Evolutionary conservation across 1,140 invertebrate species (phyloP).

Genomic region (Araneus ventricosus): DNA sequence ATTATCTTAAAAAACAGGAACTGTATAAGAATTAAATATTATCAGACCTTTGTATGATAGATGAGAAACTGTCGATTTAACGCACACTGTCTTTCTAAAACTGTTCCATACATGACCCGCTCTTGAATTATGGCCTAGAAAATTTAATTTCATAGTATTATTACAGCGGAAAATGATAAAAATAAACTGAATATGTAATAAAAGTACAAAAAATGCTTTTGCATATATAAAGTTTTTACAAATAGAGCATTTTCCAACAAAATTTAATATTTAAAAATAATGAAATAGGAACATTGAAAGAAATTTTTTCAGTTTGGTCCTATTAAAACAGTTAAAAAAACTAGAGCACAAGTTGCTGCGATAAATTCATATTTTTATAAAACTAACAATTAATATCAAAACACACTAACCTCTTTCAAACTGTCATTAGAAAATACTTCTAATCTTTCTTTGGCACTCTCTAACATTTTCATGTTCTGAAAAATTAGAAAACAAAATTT

Average conservation of each 20-base stretch:
- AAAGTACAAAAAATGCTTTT: neutral
- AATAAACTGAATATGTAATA: too few relatives aligned
- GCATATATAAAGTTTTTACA: neutral
- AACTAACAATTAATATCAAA: too few relatives aligned
- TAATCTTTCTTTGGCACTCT: conserved; percentile 72
- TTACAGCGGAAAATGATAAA: too few relatives aligned
- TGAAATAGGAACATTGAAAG: too few relatives aligned
- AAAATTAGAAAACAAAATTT: conserved; percentile 40
- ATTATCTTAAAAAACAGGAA: neutral
- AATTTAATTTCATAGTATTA: too few relatives aligned
- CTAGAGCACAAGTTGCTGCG: too few relatives aligned
- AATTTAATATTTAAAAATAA: too few relatives aligned
- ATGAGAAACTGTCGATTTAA: conserved; percentile 63
- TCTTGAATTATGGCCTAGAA: conserved; percentile 70
- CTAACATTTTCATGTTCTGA: conserved; percentile 72
- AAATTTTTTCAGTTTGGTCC: too few relatives aligned
- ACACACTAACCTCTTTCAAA: conserved; percentile 66
- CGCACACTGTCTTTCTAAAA: conserved; percentile 61
- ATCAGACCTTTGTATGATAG: conserved; percentile 55
- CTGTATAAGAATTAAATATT: neutral
- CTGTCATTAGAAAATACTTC: conserved; percentile 73
- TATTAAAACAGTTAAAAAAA: too few relatives aligned
- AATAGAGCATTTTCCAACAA: too few relatives aligned
- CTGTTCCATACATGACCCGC: conserved; percentile 68
- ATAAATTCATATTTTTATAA: too few relatives aligned